Evolutionary conservation across 2,113 vertebrate species (phyloP).

Genomic region (Grammomys dolichurus): DNA sequence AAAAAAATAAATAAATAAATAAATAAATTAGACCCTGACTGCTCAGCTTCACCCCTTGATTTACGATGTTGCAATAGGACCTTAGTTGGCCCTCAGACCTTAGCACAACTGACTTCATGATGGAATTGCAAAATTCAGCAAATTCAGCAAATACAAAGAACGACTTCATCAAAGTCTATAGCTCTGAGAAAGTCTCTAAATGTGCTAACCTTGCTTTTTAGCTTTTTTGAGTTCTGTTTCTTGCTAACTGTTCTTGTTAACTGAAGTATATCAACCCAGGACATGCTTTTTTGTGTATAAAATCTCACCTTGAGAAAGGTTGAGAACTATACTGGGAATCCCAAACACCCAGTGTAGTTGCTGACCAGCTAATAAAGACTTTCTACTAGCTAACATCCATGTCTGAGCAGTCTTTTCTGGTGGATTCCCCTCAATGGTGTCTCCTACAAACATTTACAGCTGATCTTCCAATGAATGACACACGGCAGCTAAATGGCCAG

Average conservation of each 20-base stretch:
- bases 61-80: not conserved
- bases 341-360: not conserved
- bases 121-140: not conserved
- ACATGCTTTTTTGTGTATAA: not conserved
- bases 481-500: not conserved
- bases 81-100: not conserved
- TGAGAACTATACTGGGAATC: not conserved
- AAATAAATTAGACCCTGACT: not conserved
- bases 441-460: not conserved
- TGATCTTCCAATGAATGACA: not conserved
- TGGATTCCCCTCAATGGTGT: too few species aligned
- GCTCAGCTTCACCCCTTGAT: not conserved
- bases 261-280: not conserved
- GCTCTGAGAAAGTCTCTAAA: not conserved
- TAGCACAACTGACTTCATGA: not conserved
- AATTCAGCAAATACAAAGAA: not conserved
- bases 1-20: not conserved
- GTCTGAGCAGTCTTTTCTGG: not conserved
- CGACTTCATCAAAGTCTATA: not conserved
- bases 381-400: not conserved
- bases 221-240: not conserved
- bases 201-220: not conserved
- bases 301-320: not conserved
- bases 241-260: not conserved
- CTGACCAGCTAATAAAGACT: not conserved